These are phyloP conservation scores for Nesoenas mayeri DNA, from an alignment of 2,113 vertebrate species.

Conservation along the genomic window DNA sequence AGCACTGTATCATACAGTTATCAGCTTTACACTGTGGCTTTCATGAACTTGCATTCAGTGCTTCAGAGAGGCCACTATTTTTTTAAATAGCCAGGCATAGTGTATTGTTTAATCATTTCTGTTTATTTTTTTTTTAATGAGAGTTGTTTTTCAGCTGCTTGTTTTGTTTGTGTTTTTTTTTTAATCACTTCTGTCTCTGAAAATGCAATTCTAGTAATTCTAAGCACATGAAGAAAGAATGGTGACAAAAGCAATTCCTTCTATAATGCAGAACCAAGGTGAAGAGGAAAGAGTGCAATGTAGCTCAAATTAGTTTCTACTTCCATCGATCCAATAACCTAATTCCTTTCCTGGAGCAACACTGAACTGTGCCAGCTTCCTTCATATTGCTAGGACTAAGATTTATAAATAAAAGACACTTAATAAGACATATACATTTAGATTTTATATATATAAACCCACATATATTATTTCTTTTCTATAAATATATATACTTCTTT, in stretches of 20 bases:
- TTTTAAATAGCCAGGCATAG: not conserved
- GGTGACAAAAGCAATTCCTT: not conserved
- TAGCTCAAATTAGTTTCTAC: not conserved
- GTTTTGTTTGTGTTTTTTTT: not conserved
- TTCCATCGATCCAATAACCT: not conserved
- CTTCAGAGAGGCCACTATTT: not conserved
- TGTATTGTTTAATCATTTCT: not conserved
- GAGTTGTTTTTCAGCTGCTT: not conserved
- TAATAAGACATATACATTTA: not conserved
- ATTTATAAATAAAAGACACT: not conserved
- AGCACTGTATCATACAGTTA: not conserved
- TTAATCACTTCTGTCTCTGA: not conserved
- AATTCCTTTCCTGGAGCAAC: not conserved
- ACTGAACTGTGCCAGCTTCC: not conserved
- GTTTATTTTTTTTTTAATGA: not conserved
- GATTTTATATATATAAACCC: not conserved
- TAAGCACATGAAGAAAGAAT: not conserved
- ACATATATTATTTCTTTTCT: not conserved
- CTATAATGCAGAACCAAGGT: not conserved
- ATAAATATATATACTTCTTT: not conserved
- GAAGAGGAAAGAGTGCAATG: not conserved
- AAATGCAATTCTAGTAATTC: not conserved
- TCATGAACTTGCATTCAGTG: not conserved
- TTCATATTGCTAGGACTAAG: not conserved
- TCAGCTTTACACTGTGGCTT: not conserved